phyloP scores from a whole-genome alignment of 2,888 invertebrate species.

The Leptopilina drosophilae region DNA sequence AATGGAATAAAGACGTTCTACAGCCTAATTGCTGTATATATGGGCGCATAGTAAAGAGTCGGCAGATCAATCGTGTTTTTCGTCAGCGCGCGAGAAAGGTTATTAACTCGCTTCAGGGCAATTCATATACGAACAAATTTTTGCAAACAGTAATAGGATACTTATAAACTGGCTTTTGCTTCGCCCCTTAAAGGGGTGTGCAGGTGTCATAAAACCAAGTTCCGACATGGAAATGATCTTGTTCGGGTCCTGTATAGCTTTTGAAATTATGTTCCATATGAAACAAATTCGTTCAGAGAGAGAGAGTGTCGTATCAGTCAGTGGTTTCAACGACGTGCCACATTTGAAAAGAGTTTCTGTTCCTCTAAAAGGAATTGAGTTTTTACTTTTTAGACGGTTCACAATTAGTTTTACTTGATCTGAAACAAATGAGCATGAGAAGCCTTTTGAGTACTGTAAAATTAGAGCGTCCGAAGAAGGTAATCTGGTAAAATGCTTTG shows the following conservation, averaged over 20 bases:
- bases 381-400: background rate
- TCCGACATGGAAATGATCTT: slow-evolving; percentile 43
- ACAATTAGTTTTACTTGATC: slow-evolving; percentile 22
- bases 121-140: slow-evolving; percentile 31
- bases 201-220: slow-evolving; percentile 55
- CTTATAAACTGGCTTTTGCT: slow-evolving; percentile 39
- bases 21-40: slow-evolving; percentile 71
- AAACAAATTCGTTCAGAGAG: slow-evolving; percentile 61
- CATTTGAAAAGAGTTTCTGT: background rate
- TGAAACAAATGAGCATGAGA: slow-evolving; percentile 36
- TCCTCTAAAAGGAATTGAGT: background rate
- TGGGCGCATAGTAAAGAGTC: slow-evolving; percentile 49
- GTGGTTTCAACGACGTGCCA: background rate
- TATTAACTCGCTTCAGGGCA: slow-evolving; percentile 23
- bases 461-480: background rate
- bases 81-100: background rate
- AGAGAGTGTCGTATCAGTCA: background rate
- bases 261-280: slow-evolving; percentile 52
- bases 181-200: slow-evolving; percentile 22
- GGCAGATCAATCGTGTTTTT: slow-evolving; percentile 21
- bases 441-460: slow-evolving; percentile 3
- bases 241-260: slow-evolving; percentile 35
- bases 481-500: background rate
- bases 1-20: slow-evolving; percentile 70
- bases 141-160: slow-evolving; percentile 47